Evolutionary conservation across 2,888 invertebrate species (phyloP), one percentile per base, ranked within the genome.

Genomic region (Aplocera efformata): DNA sequence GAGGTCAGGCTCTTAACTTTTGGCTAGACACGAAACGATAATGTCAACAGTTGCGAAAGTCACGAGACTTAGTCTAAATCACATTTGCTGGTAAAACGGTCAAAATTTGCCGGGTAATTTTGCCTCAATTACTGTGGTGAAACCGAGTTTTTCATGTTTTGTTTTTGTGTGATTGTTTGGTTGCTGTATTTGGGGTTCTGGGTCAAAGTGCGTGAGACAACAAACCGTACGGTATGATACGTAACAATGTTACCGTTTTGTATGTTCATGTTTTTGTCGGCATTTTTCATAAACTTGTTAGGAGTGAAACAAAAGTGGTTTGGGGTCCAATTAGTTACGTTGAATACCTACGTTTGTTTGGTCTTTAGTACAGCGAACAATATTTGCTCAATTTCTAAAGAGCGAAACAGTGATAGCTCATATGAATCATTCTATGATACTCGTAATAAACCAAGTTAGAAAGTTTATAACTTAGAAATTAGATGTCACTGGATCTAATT

Each of bases 41-140:
- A 77, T 77, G 79, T 76, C 74, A 71, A 70, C 64, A 58, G 72
- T 85, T 85, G 70, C 82, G 66, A 81, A 77, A 85, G 81, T 81
- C 83, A 82, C 83, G 82, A 76, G 62, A 63, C 61, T 59, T 63
- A 65, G 65, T 63, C 67, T 60, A 66, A 79, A 71, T 70, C 75
- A 77, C 76, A 79, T 72, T 78, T 60, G 69, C 55, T 56, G 54
- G 57, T 63, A 71, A 73, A 78, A 71, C 71, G 60, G 60, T 62
- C 64, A 64, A 78, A 73, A 67, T 73, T 62, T 63, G 60, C 49
- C 60, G 58, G 63, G 66, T 71, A 73, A 72, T 72, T 53, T 58
- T 58, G 66, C 62, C 57, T 60, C 69, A 71, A 73, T 72, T 64
- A 63, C 56, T 48, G 52, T 76, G 71, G 60, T 62, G 74, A 70